Evolutionary conservation across 2,113 vertebrate genomes (phyloP).

Genomic region (Scalopus aquaticus): DNA sequence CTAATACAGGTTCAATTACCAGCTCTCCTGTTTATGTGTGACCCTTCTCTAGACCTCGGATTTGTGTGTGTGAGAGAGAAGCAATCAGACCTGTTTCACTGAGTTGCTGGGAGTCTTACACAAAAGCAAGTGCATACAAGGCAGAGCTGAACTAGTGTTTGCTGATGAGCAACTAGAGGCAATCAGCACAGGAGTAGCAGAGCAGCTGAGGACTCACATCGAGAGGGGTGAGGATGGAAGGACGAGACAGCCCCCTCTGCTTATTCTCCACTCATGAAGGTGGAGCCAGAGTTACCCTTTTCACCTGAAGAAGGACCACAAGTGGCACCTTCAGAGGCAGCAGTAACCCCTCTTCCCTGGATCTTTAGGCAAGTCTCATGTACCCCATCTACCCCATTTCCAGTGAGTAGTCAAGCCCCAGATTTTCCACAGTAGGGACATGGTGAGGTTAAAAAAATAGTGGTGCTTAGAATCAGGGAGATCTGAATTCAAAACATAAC

Average conservation of each 20-base stretch:
- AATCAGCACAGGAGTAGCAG: neutral
- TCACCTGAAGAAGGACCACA: neutral
- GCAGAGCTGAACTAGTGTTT: neutral
- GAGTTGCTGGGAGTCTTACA: neutral
- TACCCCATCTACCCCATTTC: too few species aligned
- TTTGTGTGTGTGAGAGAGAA: neutral
- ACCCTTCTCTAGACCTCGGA: neutral
- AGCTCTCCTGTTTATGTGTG: neutral
- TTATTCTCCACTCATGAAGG: neutral
- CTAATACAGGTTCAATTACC: neutral
- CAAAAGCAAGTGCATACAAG: neutral
- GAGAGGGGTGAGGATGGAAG: too few species aligned
- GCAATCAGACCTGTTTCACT: neutral
- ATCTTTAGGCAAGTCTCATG: neutral
- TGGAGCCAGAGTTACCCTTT: neutral
- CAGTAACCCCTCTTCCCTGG: neutral
- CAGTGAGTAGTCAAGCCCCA: neutral
- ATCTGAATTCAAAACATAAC: neutral
- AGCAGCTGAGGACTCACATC: neutral
- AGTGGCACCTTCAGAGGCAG: neutral
- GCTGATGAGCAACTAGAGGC: neutral
- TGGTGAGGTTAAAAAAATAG: too few species aligned
- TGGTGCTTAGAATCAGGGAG: neutral
- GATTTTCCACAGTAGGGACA: neutral
- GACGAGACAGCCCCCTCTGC: neutral